These are phyloP conservation scores for Coryphaenoides rupestris DNA, from an alignment of 2,113 vertebrate species.

Conservation along the genomic window DNA sequence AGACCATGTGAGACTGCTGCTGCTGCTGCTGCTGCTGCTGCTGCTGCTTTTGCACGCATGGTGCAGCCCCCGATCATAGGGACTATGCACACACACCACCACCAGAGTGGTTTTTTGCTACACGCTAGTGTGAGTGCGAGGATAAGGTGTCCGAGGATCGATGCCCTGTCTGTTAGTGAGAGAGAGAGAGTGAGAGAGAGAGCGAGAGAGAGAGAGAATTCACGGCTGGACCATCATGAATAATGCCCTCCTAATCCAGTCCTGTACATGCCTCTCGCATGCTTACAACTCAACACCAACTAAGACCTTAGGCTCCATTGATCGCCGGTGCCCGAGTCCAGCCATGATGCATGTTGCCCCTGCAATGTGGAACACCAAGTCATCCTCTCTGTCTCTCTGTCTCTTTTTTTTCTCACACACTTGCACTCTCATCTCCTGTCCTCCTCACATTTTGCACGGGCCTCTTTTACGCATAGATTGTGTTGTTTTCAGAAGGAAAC, in stretches of 20 bases:
- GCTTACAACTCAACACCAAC: constrained; percentile 36
- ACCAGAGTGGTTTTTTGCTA: no score
- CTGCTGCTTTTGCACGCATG: no score
- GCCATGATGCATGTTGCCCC: constrained; percentile 34
- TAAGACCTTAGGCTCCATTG: constrained; percentile 51
- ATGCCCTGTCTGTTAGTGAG: constrained; percentile 39
- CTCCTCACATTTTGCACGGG: constrained; percentile 7
- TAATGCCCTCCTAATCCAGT: constrained; percentile 52
- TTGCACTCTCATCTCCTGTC: neutral
- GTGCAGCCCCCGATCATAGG: no score
- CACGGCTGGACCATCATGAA: no score
- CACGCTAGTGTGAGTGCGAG: no score
- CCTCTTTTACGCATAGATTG: neutral
- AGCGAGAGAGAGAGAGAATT: no score
- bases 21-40: no score
- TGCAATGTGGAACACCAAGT: constrained; percentile 23
- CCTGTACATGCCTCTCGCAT: constrained; percentile 51
- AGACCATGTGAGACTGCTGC: no score
- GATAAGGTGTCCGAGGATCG: constrained; percentile 37
- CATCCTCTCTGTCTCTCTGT: neutral
- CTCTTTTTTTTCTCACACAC: constrained; percentile 2
- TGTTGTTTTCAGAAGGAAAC: neutral
- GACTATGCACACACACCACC: no score
- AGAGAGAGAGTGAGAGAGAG: constrained; percentile 43
- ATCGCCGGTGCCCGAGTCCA: constrained; percentile 36